A percentile compares a stretch with the other conserved stretches of the same genome.
phyloP scores from a whole-genome alignment of 2,797 vertebrate species.

The Garrulus glandarius region DNA sequence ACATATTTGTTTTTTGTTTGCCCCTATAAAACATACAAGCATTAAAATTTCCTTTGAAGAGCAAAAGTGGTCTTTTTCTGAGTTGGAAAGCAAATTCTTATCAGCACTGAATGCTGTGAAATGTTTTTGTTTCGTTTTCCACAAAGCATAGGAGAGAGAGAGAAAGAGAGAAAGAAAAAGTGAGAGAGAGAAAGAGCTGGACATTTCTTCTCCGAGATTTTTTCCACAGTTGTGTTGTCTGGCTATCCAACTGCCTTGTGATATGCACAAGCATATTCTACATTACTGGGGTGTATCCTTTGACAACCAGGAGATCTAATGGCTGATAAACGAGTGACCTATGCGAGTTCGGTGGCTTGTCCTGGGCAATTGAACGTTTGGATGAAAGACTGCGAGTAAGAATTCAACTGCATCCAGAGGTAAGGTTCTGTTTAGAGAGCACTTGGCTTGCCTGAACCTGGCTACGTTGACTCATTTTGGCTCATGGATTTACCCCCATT shows the following conservation, averaged over 20 bases:
- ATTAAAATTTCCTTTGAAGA: conserved; percentile 74
- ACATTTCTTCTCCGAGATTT: conserved; percentile 69
- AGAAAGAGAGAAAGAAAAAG: conserved; percentile 72
- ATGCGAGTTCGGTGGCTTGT: conserved; percentile 76
- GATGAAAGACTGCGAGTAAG: conserved; percentile 86
- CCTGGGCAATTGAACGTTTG: conserved; percentile 80
- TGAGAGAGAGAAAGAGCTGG: conserved; percentile 77
- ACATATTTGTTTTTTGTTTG: conserved; percentile 69
- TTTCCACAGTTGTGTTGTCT: conserved; percentile 69
- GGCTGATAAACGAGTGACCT: conserved; percentile 74
- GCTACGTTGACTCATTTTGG: conserved; percentile 98
- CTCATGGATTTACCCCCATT: conserved; percentile 98
- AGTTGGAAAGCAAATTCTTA: conserved; percentile 85
- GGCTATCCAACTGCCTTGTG: conserved; percentile 77
- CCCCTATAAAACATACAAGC: conserved; percentile 81
- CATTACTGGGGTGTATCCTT: conserved; percentile 75
- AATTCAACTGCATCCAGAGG: conserved; percentile 93
- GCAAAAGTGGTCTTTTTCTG: conserved; percentile 82
- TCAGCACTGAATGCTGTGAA: conserved; percentile 76
- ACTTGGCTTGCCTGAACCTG: conserved; percentile 75
- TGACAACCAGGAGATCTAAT: conserved; percentile 76
- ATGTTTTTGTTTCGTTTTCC: conserved; percentile 82
- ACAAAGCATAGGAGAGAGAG: conserved; percentile 80
- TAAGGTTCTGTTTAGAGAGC: conserved; percentile 85
- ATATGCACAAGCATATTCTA: conserved; percentile 78